A percentile compares a stretch with the other conserved stretches of the same genome.
Evolutionary conservation across 2,797 vertebrate species (phyloP).

Genomic region (Enteromius treurensis): DNA sequence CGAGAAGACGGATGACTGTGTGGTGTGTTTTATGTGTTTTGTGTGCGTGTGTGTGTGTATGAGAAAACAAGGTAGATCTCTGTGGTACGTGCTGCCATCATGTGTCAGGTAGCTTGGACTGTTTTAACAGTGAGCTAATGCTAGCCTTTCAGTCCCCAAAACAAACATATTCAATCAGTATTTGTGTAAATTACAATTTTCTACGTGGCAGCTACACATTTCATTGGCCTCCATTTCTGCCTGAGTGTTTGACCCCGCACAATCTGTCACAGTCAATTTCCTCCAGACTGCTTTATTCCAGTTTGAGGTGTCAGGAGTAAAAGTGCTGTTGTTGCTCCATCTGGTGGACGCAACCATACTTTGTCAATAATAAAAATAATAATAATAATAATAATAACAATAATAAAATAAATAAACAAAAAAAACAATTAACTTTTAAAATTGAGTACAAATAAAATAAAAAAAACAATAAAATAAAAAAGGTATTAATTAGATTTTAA

Average conservation of each 20-base stretch:
- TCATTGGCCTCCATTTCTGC: constrained; percentile 8
- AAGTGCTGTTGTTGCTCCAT: constrained; percentile 66
- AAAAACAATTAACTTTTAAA: not conserved
- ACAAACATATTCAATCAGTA: constrained; percentile 21
- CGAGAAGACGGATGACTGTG: constrained; percentile 14
- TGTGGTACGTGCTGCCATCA: constrained; percentile 35
- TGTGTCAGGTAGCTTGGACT: constrained; percentile 22
- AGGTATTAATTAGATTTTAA: too few relatives aligned
- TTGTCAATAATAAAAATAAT: not conserved
- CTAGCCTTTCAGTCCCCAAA: not conserved
- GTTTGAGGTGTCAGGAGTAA: not conserved
- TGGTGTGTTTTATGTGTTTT: constrained; percentile 26
- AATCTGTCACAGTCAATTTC: constrained; percentile 32
- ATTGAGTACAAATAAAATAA: not conserved
- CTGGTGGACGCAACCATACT: constrained; percentile 65
- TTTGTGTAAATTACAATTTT: constrained; percentile 30
- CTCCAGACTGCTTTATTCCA: not conserved
- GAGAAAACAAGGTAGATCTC: not conserved
- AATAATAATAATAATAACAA: not conserved
- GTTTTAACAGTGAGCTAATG: not conserved
- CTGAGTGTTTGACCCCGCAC: constrained; percentile 34
- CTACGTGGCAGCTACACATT: not conserved
- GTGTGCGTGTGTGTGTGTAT: constrained; percentile 1
- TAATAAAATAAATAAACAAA: not conserved
- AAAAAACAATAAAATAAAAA: not conserved